phyloP scores from a whole-genome alignment of 2,888 invertebrate genomes.

The Margaritifera margaritifera region DNA sequence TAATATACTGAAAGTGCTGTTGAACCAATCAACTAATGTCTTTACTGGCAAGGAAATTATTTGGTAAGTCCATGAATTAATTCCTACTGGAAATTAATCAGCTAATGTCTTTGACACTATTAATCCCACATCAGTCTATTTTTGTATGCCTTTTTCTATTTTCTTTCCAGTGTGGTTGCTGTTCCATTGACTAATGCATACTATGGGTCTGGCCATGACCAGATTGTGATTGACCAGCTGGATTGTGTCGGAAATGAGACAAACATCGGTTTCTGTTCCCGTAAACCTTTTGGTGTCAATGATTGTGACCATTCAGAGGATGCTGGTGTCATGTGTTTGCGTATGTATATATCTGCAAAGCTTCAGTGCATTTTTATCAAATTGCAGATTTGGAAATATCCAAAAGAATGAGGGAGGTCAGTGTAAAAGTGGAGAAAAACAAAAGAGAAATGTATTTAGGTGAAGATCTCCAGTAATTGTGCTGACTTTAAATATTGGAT shows the following conservation, averaged over 20 bases:
- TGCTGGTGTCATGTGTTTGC: conserved; percentile 76
- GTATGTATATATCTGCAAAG: conserved; percentile 17
- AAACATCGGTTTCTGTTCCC: conserved; percentile 77
- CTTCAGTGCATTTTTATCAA: conserved; percentile 15
- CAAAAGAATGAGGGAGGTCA: background rate
- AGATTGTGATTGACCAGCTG: conserved; percentile 60
- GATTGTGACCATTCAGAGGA: conserved; percentile 86
- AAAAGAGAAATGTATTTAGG: too few relatives aligned
- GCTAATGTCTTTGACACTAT: background rate
- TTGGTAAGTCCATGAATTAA: background rate
- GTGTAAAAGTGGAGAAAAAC: background rate
- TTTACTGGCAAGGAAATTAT: too few relatives aligned
- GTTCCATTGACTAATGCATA: conserved; percentile 41
- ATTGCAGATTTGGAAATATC: background rate
- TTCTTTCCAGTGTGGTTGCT: conserved; percentile 30
- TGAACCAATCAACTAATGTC: too few relatives aligned
- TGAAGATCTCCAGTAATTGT: too few relatives aligned
- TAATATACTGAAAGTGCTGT: too few relatives aligned
- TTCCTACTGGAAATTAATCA: background rate
- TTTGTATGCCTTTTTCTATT: background rate
- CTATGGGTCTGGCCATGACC: conserved; percentile 50
- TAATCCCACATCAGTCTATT: background rate
- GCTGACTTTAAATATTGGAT: too few relatives aligned
- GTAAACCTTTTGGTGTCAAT: conserved; percentile 81
- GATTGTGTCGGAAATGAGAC: conserved; percentile 78